Percentiles rank a stretch among this genome's conserved stretches.
phyloP scores from a whole-genome alignment of 2,113 vertebrate species.

The Bufo bufo region DNA sequence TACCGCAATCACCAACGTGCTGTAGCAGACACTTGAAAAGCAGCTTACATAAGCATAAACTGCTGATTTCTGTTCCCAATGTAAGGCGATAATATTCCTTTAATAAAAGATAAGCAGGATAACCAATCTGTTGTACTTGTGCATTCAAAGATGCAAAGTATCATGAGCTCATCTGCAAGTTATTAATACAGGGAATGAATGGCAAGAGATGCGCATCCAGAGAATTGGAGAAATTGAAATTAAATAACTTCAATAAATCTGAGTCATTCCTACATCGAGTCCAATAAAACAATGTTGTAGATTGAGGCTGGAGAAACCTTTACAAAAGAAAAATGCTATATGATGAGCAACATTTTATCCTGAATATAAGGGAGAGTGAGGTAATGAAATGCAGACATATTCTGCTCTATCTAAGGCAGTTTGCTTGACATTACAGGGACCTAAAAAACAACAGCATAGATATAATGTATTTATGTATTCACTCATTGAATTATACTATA shows the following conservation, averaged over 20 bases:
- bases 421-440: conserved; percentile 29
- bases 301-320: conserved; percentile 17
- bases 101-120: conserved; percentile 4
- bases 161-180: conserved; percentile 4
- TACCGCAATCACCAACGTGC: background rate
- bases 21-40: background rate
- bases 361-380: conserved; percentile 17
- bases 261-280: conserved; percentile 11
- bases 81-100: background rate
- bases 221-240: conserved; percentile 31
- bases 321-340: conserved; percentile 23
- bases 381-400: conserved; percentile 46
- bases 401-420: conserved; percentile 14
- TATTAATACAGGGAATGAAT: conserved; percentile 8
- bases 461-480: conserved; percentile 54
- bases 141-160: conserved; percentile 12
- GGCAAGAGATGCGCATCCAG: conserved; percentile 17
- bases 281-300: conserved; percentile 29
- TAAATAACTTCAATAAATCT: conserved; percentile 27
- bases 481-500: conserved; percentile 52
- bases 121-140: background rate
- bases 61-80: background rate
- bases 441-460: conserved; percentile 23
- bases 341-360: conserved; percentile 20
- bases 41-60: background rate